phyloP scores from a whole-genome alignment of 2,113 vertebrate genomes.

The Megaceryle maxima region DNA sequence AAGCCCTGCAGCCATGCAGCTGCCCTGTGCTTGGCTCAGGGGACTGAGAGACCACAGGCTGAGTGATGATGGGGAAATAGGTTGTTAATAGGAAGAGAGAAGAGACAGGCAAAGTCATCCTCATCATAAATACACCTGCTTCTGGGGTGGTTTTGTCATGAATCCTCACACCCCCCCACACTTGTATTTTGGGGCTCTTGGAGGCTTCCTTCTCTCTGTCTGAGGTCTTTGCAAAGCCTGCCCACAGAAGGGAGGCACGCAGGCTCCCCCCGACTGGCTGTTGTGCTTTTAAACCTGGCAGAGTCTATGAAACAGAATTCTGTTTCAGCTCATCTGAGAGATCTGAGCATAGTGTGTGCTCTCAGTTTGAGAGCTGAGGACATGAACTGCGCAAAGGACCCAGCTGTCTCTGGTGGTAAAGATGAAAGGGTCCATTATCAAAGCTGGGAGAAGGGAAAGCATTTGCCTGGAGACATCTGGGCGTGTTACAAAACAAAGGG shows the following conservation, averaged over 20 bases:
- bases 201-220: background rate
- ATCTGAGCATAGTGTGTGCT: background rate
- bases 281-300: background rate
- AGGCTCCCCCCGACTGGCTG: background rate
- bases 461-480: constrained; percentile 1
- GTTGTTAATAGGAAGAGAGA: background rate
- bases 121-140: background rate
- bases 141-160: background rate
- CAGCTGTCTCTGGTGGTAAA: constrained; percentile 14
- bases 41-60: background rate
- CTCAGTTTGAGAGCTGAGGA: background rate
- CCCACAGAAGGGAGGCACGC: background rate
- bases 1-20: background rate
- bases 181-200: background rate
- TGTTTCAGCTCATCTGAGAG: background rate
- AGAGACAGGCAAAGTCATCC: background rate
- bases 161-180: background rate
- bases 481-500: background rate
- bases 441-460: background rate
- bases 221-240: background rate
- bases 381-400: background rate
- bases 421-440: constrained; percentile 11
- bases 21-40: background rate
- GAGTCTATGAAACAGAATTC: background rate
- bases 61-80: background rate